Evolutionary conservation across 1,140 invertebrate genomes (phyloP).

Genomic region (Hyles vespertilio): DNA sequence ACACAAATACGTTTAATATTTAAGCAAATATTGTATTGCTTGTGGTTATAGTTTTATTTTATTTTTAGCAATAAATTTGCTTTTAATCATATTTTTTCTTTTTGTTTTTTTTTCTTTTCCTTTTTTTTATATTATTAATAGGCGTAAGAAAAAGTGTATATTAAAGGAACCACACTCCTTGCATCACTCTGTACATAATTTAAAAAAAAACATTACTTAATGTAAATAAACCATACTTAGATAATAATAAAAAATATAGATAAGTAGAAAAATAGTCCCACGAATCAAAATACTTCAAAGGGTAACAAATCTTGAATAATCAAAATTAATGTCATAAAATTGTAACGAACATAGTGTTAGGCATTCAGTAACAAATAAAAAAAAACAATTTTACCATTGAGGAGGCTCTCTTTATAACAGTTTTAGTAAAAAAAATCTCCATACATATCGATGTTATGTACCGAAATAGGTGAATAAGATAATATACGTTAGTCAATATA

Average conservation of each 20-base stretch:
- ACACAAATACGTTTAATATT: slow-evolving; percentile 38
- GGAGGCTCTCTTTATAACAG: slow-evolving; percentile 19
- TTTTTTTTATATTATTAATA: slow-evolving; percentile 40
- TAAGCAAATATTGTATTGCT: slow-evolving; percentile 65
- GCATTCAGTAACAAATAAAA: slow-evolving; percentile 14
- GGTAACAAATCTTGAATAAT: slow-evolving; percentile 45
- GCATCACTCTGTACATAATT: slow-evolving; percentile 66
- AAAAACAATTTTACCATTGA: slow-evolving; percentile 5
- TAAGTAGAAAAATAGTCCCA: slow-evolving; percentile 46
- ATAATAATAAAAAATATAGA: slow-evolving; percentile 25
- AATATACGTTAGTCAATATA: slow-evolving; percentile 69
- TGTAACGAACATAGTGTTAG: slow-evolving; percentile 35
- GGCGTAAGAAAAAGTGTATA: slow-evolving; percentile 56
- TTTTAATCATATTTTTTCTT: slow-evolving; percentile 69
- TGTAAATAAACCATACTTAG: slow-evolving; percentile 59
- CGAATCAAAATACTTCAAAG: slow-evolving; percentile 34
- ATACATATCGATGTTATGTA: slow-evolving; percentile 74
- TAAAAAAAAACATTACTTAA: slow-evolving; percentile 29
- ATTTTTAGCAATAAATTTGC: slow-evolving; percentile 77
- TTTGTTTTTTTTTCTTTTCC: slow-evolving; percentile 58
- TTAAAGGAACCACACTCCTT: slow-evolving; percentile 76
- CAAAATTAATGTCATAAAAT: slow-evolving; percentile 39
- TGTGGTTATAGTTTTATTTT: slow-evolving; percentile 71
- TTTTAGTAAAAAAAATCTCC: slow-evolving; percentile 58
- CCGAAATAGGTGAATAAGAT: slow-evolving; percentile 45